Percentiles rank a stretch among this genome's conserved stretches.
Evolutionary conservation across 2,888 invertebrate genomes (phyloP).

Genomic region (Eristalinus sepulchralis): DNA sequence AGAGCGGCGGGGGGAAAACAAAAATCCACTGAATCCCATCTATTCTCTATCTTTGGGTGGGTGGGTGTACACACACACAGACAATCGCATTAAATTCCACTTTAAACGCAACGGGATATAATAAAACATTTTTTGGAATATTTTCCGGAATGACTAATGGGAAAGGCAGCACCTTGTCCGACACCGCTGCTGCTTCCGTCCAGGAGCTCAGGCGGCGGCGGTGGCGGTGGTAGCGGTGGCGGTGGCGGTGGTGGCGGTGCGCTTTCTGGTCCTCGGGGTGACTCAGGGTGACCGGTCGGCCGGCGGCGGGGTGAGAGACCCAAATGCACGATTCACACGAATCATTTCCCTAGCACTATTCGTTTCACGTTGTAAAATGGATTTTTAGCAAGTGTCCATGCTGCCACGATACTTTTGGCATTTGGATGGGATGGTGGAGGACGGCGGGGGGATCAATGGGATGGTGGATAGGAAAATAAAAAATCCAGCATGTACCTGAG

Average conservation of each 20-base stretch:
- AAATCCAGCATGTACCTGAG: conserved; percentile 13
- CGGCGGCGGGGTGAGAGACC: neutral
- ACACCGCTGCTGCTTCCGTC: conserved; percentile 27
- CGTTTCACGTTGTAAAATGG: conserved; percentile 63
- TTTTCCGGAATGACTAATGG: conserved; percentile 66
- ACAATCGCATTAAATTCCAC: conserved; percentile 22
- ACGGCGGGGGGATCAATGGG: neutral
- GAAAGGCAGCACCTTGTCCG: conserved; percentile 68
- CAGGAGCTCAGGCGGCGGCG: neutral
- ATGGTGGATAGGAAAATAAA: conserved; percentile 22
- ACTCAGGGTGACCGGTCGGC: no score
- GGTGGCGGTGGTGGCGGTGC: neutral
- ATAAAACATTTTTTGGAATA: conserved; percentile 63
- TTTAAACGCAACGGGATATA: conserved; percentile 63
- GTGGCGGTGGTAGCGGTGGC: neutral
- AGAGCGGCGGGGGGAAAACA: conserved; percentile 8
- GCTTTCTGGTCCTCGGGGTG: no score
- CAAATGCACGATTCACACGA: conserved; percentile 69
- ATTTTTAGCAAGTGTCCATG: conserved; percentile 55
- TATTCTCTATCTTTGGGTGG: neutral
- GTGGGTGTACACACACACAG: neutral
- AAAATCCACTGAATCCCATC: conserved; percentile 14
- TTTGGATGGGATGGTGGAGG: neutral
- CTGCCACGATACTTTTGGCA: conserved; percentile 56
- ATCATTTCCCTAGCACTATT: conserved; percentile 66